These are phyloP conservation scores for Aplidium turbinatum DNA, from an alignment of 23 tunicate species.

Conservation along the genomic window DNA sequence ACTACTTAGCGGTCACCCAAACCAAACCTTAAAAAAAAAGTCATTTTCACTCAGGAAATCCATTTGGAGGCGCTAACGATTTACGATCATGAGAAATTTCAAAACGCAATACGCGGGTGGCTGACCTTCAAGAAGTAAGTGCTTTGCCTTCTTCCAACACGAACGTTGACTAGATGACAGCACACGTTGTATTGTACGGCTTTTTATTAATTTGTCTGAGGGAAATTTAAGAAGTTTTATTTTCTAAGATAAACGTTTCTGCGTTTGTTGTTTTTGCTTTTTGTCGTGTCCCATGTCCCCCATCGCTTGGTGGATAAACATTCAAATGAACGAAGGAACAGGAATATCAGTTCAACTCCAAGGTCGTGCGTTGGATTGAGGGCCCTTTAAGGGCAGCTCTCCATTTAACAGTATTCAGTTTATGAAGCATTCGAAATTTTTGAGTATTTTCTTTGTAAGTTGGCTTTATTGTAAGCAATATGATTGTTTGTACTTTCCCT, in stretches of 20 bases:
- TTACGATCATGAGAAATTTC: constrained; percentile 50
- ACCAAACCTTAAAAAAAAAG: too few relatives aligned
- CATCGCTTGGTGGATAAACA: background rate
- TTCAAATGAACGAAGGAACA: constrained; percentile 4
- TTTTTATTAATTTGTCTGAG: background rate
- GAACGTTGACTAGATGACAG: background rate
- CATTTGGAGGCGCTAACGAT: constrained; percentile 61
- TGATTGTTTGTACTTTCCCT: too few relatives aligned
- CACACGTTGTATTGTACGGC: background rate
- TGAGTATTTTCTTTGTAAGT: too few relatives aligned
- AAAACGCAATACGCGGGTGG: constrained; percentile 43
- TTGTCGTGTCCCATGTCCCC: background rate
- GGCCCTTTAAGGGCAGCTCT: too few relatives aligned
- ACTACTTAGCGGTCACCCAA: too few relatives aligned
- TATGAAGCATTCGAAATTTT: too few relatives aligned
- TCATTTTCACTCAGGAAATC: constrained; percentile 65
- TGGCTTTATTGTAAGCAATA: too few relatives aligned
- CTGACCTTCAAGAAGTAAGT: constrained; percentile 64
- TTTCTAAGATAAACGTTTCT: background rate
- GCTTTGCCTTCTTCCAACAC: background rate
- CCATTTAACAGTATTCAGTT: too few relatives aligned
- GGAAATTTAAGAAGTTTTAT: background rate
- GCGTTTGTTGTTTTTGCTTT: background rate
- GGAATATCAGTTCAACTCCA: too few relatives aligned
- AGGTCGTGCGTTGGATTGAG: too few relatives aligned